Conservation (phyloP, 2,888 invertebrate species). For the Drosophila mayaguana region DNA sequence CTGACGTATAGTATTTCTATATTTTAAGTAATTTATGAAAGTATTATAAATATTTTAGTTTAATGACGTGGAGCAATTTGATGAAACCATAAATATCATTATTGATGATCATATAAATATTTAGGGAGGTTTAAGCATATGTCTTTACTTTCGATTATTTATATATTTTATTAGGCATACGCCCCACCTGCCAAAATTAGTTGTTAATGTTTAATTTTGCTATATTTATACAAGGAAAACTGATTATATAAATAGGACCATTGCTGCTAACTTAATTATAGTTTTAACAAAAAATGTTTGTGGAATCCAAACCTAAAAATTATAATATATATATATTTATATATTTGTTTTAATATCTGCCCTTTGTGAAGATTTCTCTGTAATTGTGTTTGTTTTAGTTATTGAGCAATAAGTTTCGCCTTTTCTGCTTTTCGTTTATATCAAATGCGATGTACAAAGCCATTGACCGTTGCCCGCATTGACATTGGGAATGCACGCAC, state of each 20-base stretch:
- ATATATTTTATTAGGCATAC: neutral
- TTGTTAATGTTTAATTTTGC: too few relatives aligned
- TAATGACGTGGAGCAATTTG: neutral
- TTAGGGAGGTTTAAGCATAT: neutral
- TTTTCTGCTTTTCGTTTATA: constrained; percentile 29
- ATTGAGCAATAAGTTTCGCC: constrained; percentile 33
- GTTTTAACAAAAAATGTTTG: too few relatives aligned
- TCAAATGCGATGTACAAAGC: constrained; percentile 58
- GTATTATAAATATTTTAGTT: neutral
- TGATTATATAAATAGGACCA: too few relatives aligned
- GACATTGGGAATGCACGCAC: constrained; percentile 60
- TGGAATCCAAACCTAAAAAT: too few relatives aligned
- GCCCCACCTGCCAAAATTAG: neutral
- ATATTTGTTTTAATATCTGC: too few relatives aligned
- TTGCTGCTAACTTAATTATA: too few relatives aligned
- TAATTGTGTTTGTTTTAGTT: constrained; percentile 34
- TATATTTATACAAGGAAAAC: too few relatives aligned
- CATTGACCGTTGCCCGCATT: constrained; percentile 76
- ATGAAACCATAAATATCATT: neutral
- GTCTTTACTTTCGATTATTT: neutral
- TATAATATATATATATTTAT: neutral
- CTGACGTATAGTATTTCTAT: neutral
- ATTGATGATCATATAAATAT: neutral
- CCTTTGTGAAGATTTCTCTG: neutral
- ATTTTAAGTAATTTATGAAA: neutral